A percentile compares a stretch with the other conserved stretches of the same genome.
phyloP scores from a whole-genome alignment of 1,140 invertebrate species.

The Metaphire vulgaris region DNA sequence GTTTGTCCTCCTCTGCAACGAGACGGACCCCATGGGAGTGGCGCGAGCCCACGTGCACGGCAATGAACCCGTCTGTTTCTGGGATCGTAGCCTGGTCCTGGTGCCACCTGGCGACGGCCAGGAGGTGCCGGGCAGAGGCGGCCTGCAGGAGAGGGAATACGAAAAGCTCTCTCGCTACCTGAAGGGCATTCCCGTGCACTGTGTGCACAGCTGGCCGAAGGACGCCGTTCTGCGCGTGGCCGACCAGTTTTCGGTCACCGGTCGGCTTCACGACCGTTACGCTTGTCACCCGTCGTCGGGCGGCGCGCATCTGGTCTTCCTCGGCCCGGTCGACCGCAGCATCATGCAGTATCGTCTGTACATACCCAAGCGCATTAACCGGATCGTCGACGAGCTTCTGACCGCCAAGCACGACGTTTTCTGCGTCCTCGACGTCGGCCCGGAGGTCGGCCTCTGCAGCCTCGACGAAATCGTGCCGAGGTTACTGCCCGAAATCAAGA shows the following conservation, averaged over 20 bases:
- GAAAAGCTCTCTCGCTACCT: not conserved
- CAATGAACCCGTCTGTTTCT: not conserved
- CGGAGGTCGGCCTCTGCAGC: not conserved
- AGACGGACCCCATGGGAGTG: not conserved
- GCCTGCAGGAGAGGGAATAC: not conserved
- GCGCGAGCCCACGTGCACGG: not conserved
- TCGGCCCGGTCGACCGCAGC: not conserved
- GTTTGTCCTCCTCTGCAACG: not conserved
- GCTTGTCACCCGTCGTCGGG: not conserved
- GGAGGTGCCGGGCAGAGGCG: not conserved
- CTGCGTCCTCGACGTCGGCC: not conserved
- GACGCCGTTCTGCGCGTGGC: not conserved
- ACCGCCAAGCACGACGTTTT: constrained; percentile 5
- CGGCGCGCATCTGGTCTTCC: not conserved
- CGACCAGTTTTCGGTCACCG: not conserved
- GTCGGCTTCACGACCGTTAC: not conserved
- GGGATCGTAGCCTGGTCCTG: not conserved
- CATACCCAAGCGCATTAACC: constrained; percentile 6
- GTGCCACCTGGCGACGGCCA: not conserved
- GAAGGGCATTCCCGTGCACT: not conserved
- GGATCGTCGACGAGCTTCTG: constrained; percentile 4
- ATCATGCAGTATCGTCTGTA: not conserved
- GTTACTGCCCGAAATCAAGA: not conserved
- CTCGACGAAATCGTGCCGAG: not conserved
- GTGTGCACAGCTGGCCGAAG: constrained; percentile 4